Evolutionary conservation across 2,797 vertebrate genomes (phyloP).

Genomic region (Myotis pilosus): DNA sequence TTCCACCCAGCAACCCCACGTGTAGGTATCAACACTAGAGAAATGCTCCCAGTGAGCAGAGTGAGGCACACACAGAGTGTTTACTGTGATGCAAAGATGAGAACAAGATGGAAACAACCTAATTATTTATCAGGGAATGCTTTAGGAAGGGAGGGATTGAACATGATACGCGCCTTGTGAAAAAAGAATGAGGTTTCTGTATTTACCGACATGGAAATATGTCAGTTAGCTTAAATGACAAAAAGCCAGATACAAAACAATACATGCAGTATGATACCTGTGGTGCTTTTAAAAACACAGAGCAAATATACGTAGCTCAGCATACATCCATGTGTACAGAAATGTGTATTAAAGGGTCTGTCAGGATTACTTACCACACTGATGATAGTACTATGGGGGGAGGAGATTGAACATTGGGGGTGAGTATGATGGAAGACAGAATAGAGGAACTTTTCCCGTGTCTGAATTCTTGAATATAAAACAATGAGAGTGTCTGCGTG

Average conservation of each 20-base stretch:
- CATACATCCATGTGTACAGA: not conserved
- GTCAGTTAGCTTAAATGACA: not conserved
- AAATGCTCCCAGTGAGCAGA: not conserved
- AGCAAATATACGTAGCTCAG: not conserved
- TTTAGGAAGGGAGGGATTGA: not conserved
- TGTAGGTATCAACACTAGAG: not conserved
- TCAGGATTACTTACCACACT: not conserved
- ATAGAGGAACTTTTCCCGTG: not conserved
- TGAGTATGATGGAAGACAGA: not conserved
- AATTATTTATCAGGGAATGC: not conserved
- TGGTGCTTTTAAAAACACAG: not conserved
- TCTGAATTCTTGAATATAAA: slow-evolving; percentile 12
- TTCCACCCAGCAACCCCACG: not conserved
- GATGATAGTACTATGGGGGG: not conserved
- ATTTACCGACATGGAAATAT: not conserved
- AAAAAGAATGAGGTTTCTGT: not conserved
- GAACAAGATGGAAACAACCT: not conserved
- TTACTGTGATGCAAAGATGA: not conserved
- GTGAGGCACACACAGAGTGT: not conserved
- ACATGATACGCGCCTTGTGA: not conserved
- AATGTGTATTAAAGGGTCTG: not conserved
- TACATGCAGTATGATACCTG: not conserved
- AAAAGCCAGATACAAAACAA: not conserved
- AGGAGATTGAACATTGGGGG: not conserved
- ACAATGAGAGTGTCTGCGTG: not conserved